These are phyloP conservation scores for Diarsia dahlii DNA, from an alignment of 2,888 invertebrate genomes.

Conservation along the genomic window DNA sequence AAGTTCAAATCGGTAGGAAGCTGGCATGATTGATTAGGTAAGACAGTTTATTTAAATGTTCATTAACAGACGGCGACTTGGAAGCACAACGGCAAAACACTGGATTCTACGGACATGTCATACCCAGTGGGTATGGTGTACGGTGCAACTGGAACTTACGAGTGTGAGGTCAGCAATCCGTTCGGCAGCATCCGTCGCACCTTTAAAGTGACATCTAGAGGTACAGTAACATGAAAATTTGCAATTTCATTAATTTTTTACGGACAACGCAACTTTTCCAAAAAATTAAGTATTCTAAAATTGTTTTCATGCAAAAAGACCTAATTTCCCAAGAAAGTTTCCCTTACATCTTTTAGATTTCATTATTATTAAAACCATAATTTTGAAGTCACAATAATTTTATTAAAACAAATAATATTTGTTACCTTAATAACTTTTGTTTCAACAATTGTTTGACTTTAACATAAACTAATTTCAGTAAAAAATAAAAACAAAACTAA, in stretches of 20 bases:
- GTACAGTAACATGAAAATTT: conserved; percentile 55
- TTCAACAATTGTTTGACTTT: not conserved
- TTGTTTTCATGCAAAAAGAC: too few relatives aligned
- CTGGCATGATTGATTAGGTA: too few relatives aligned
- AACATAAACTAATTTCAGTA: not conserved
- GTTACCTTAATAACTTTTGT: not conserved
- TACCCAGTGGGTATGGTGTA: conserved; percentile 66
- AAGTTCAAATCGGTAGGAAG: not conserved
- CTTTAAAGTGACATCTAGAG: conserved; percentile 70
- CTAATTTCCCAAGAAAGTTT: too few relatives aligned
- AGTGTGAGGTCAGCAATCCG: conserved; percentile 74
- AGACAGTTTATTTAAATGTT: conserved; percentile 1
- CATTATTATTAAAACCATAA: too few relatives aligned
- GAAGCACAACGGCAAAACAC: conserved; percentile 68
- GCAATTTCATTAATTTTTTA: too few relatives aligned
- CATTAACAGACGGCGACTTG: conserved; percentile 70
- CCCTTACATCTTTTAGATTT: too few relatives aligned
- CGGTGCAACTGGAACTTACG: conserved; percentile 71
- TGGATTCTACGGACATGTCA: conserved; percentile 60
- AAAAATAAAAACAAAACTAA: not conserved
- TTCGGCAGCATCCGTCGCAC: conserved; percentile 72
- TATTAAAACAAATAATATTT: not conserved
- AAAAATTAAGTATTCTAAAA: too few relatives aligned
- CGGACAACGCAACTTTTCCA: too few relatives aligned
- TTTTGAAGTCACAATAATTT: too few relatives aligned